Evolutionary conservation across 2,113 vertebrate species (phyloP).

Genomic region (Natator depressus): DNA sequence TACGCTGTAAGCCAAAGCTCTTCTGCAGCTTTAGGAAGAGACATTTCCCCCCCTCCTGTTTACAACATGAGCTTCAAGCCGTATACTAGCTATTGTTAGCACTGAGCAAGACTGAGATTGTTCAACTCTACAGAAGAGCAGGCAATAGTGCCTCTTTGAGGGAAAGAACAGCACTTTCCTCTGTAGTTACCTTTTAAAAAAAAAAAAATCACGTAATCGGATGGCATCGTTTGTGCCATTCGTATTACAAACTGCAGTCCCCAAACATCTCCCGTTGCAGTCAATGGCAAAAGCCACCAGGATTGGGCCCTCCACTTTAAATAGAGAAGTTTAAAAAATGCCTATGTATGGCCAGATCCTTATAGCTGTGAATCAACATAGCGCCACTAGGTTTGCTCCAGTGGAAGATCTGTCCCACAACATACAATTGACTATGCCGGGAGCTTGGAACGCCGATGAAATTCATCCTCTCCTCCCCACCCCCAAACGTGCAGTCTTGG

Average conservation of each 20-base stretch:
- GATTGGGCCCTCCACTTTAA: neutral
- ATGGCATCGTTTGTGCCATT: neutral
- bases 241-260: neutral
- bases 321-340: neutral
- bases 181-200: accelerated
- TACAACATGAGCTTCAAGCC: neutral
- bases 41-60: neutral
- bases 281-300: neutral
- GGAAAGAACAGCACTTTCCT: accelerated
- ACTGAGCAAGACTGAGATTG: neutral
- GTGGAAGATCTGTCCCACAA: too few relatives aligned
- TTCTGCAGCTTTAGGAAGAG: neutral
- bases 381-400: too few relatives aligned
- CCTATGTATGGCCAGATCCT: neutral
- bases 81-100: accelerated
- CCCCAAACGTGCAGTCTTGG: neutral
- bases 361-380: too few relatives aligned
- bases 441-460: neutral
- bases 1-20: slow-evolving; percentile 21
- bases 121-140: neutral
- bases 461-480: neutral
- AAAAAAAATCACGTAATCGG: neutral
- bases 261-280: neutral
- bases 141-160: accelerated
- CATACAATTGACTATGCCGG: too few relatives aligned